phyloP scores from a whole-genome alignment of 2,797 vertebrate genomes.

The Melanotaenia trifasciata region DNA sequence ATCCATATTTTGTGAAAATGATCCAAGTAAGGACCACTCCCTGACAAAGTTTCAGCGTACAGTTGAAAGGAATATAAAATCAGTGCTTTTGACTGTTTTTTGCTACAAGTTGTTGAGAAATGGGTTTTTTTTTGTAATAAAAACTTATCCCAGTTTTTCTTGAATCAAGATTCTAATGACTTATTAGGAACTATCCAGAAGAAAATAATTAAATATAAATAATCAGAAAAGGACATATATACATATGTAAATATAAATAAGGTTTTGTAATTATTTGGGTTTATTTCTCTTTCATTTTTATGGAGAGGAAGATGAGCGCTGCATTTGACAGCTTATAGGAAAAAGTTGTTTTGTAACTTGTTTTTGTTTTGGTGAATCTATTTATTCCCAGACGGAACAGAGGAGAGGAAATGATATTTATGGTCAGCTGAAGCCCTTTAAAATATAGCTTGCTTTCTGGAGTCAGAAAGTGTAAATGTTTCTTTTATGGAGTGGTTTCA shows the following conservation, averaged over 20 bases:
- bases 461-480: neutral
- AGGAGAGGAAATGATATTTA: neutral
- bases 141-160: no score
- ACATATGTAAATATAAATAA: neutral
- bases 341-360: neutral
- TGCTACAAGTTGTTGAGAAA: neutral
- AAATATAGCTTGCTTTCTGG: neutral
- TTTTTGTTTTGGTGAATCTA: neutral
- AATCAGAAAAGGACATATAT: no score
- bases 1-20: slow-evolving; percentile 33
- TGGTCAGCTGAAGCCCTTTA: neutral
- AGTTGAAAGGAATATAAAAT: neutral
- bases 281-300: neutral
- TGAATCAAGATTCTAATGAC: neutral
- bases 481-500: neutral
- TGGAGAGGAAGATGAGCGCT: neutral
- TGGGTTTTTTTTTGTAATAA: neutral
- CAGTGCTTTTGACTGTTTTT: neutral
- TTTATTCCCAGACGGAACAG: neutral
- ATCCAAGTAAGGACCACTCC: slow-evolving; percentile 10
- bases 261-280: neutral
- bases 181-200: neutral
- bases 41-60: slow-evolving; percentile 15
- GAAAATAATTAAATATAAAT: neutral
- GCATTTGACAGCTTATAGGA: neutral